Percentiles rank a stretch among this genome's conserved stretches.
phyloP scores from a whole-genome alignment of 2,797 vertebrate species.

The Phalanger gymnotis region DNA sequence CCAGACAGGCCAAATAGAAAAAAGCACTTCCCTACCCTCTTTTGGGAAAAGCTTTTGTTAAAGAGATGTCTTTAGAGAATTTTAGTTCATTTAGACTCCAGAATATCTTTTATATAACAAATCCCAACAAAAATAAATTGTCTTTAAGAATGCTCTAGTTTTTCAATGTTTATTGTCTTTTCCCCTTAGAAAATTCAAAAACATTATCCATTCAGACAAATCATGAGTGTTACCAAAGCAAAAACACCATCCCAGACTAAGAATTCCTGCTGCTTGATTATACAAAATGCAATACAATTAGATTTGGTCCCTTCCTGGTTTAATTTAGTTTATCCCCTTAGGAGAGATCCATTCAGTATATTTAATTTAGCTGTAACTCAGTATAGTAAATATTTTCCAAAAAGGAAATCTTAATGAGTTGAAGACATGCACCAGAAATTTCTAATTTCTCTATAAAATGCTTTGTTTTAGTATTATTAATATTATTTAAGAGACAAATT shows the following conservation, averaged over 20 bases:
- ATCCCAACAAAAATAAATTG: conserved; percentile 29
- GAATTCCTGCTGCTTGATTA: conserved; percentile 71
- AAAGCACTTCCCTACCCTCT: not conserved
- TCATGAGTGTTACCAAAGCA: conserved; percentile 45
- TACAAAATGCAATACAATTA: conserved; percentile 70
- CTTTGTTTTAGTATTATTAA: conserved; percentile 64
- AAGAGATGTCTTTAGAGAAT: not conserved
- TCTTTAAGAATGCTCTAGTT: conserved; percentile 8
- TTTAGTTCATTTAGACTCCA: conserved; percentile 16
- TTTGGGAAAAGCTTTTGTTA: not conserved
- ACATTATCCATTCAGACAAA: conserved; percentile 38
- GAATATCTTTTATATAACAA: not conserved
- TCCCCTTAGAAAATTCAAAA: conserved; percentile 33
- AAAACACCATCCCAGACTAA: conserved; percentile 47
- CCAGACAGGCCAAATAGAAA: not conserved
- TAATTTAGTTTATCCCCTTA: conserved; percentile 78
- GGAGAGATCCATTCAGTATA: conserved; percentile 71
- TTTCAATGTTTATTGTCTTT: conserved; percentile 33
- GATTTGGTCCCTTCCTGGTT: conserved; percentile 69
- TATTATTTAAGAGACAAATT: conserved; percentile 56
- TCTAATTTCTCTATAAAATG: conserved; percentile 62
- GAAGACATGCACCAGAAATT: conserved; percentile 62
- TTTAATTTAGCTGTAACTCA: conserved; percentile 78
- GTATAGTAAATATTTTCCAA: conserved; percentile 74
- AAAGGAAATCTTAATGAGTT: conserved; percentile 67